A percentile compares a stretch with the other conserved stretches of the same genome.
Evolutionary conservation across 1,140 invertebrate species (phyloP).

Genomic region (Drosophila miranda): DNA sequence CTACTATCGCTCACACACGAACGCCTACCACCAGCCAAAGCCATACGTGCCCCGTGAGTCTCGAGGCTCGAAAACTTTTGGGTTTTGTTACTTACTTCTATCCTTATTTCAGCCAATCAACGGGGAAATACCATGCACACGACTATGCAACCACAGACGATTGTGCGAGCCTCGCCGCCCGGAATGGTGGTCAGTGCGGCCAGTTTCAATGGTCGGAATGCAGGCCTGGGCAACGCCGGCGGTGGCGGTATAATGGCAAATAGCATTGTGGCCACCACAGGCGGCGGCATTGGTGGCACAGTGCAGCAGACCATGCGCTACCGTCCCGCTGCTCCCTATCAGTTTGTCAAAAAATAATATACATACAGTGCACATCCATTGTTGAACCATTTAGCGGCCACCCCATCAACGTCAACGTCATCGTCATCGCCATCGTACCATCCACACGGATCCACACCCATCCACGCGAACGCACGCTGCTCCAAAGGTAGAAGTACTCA

Average conservation of each 20-base stretch:
- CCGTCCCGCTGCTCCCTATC: conserved; percentile 74
- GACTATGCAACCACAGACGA: conserved; percentile 70
- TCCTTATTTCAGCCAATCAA: conserved; percentile 59
- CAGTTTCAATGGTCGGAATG: conserved; percentile 74
- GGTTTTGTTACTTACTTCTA: background rate
- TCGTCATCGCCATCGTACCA: conserved; percentile 28
- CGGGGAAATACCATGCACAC: conserved; percentile 76
- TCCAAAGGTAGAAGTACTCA: conserved; percentile 80
- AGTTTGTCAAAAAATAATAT: conserved; percentile 81
- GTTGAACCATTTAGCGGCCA: conserved; percentile 59
- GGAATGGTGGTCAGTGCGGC: conserved; percentile 76
- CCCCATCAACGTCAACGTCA: conserved; percentile 29
- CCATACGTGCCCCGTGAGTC: conserved; percentile 80
- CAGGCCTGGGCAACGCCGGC: conserved; percentile 64
- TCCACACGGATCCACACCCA: conserved; percentile 27
- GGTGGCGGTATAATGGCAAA: conserved; percentile 70
- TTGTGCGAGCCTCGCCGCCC: conserved; percentile 74
- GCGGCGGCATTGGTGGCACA: conserved; percentile 60
- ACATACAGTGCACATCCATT: conserved; percentile 64
- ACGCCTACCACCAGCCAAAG: conserved; percentile 79
- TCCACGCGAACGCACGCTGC: conserved; percentile 52
- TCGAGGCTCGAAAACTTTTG: no score
- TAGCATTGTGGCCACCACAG: conserved; percentile 66
- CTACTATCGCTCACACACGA: conserved; percentile 80
- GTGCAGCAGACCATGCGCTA: conserved; percentile 70